Base-by-base conservation (phyloP, 2,797 vertebrate species). In the Dendrocincla tyrannina region DNA sequence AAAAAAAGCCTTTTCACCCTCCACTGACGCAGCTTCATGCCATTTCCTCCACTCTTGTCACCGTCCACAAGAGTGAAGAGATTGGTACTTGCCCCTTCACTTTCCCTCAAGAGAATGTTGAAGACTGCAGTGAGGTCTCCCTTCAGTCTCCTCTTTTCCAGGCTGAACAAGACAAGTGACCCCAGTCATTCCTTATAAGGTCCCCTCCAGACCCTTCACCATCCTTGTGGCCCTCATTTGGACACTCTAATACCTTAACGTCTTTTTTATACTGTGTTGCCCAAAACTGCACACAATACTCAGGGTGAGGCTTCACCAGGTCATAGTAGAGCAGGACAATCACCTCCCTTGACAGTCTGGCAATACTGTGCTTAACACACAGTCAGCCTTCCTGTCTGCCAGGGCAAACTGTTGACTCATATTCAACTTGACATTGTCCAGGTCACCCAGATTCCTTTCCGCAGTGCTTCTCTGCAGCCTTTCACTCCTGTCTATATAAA, bases 351-450 rank as follows among this genome's bases (percentile, higher is more conserved):
- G 17, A 18, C 24, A 0, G 0, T 15, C 30, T 62, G 70, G 30
- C 2, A 0, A 33, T 52, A 32, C 17, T 50, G 18, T 22, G 32
- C 39, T 42, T 58, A 44, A 59, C 35, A 37, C 70, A 33, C 0
- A 4, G 3, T 9, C 28, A 13, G 37, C 25, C 30, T 32, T 53
- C 15, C 32, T 28, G 46, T 10, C 46, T 62, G 2, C 23, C 37
- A 18, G 24, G 19, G 5, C 25, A 52, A 28, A 23, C 24, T 18
- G 9, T 39, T 52, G 74, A 7, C 14, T 42, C 23, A 13, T 33
- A 16, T 22, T 50, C 35, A 13, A 7, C 4, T 42, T 52, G 7
- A 5, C 11, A 16, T 22, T 0, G 1, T 17, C 11, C 30, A 23
- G 24, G 18, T 42, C 9, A 5, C 5, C 15, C 19, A 11, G 5